phyloP scores from a whole-genome alignment of 2,888 invertebrate genomes.

The Drosophila borborema region DNA sequence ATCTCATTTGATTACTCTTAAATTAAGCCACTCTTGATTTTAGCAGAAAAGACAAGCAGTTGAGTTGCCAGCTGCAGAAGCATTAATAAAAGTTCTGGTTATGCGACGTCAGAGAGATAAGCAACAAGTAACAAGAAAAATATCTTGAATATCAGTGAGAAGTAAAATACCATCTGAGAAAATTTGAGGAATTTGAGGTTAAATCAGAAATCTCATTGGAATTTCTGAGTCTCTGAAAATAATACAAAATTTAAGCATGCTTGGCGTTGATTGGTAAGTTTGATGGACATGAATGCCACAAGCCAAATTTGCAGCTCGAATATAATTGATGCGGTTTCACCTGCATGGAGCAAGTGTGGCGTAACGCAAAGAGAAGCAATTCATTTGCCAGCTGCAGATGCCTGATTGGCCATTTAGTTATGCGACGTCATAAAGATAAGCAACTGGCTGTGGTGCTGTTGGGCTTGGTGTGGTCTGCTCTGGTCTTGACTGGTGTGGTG shows the following conservation, averaged over 20 bases:
- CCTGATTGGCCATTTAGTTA: constrained; percentile 73
- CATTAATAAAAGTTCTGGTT: constrained; percentile 66
- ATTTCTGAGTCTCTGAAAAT: no score
- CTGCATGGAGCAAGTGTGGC: neutral
- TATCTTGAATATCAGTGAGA: no score
- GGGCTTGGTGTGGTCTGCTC: constrained; percentile 19
- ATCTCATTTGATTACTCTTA: neutral
- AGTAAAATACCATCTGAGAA: neutral
- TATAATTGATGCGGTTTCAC: neutral
- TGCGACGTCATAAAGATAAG: constrained; percentile 71
- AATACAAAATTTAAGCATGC: neutral
- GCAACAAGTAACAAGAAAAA: no score
- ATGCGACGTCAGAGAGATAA: no score
- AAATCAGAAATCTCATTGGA: constrained; percentile 3
- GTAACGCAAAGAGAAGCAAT: constrained; percentile 31
- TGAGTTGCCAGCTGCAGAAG: constrained; percentile 56
- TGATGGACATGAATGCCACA: constrained; percentile 15
- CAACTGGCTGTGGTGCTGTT: constrained; percentile 22
- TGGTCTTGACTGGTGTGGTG: neutral
- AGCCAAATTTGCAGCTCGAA: constrained; percentile 2
- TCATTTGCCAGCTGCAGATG: constrained; percentile 58
- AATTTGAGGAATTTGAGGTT: neutral
- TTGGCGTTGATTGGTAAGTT: neutral
- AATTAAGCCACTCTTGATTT: neutral
- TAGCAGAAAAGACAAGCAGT: constrained; percentile 29